Evolutionary conservation across 2,888 invertebrate genomes (phyloP), one percentile per base, ranked within the genome.

Genomic region (Encarsia formosa): DNA sequence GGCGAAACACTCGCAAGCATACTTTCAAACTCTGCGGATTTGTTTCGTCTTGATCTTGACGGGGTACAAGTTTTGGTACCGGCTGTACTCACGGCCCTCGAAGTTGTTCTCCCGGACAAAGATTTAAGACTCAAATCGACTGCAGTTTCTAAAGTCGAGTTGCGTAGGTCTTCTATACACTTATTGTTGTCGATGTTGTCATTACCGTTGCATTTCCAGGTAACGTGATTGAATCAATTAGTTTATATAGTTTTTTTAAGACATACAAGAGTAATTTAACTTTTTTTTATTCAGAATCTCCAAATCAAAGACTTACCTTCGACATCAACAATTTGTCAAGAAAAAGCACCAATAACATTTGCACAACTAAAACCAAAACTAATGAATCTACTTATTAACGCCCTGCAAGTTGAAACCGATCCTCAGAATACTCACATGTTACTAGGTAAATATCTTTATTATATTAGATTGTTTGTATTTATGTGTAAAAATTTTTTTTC

Each of bases 31-130:
- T 91, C 92, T 0, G 78, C 86, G 0, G 88, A 97, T 72, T 79
- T 99, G 52, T 90, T 99, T 70, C 83, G 85, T 43, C 77, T 96
- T 59, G 97, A 97, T 74, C 78, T 99, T 52, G 91, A 93, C 69
- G 97, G 98, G 0, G 89, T 94, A 2, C 84, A 93, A 71, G 88
- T 95, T 18, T 77, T 99, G 29, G 82, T 98, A 13, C 97, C 98
- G 0, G 85, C 88, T 58, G 88, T 94, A 68, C 84, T 98, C 48
- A 82, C 84, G 9, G 96, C 98, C 0, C 72, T 99, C 40, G 97
- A 98, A 74, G 81, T 91, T 40, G 91, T 98, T 16, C 77, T 98
- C 34, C 88, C 91, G 0, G 94, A 93, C 63, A 87, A 88, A 65
- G 90, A 91, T 66, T 77, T 87, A 8, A 87, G 86, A 71, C 77